Base-by-base conservation (phyloP, 2,113 vertebrate genomes). In the Embiotoca jacksoni region DNA sequence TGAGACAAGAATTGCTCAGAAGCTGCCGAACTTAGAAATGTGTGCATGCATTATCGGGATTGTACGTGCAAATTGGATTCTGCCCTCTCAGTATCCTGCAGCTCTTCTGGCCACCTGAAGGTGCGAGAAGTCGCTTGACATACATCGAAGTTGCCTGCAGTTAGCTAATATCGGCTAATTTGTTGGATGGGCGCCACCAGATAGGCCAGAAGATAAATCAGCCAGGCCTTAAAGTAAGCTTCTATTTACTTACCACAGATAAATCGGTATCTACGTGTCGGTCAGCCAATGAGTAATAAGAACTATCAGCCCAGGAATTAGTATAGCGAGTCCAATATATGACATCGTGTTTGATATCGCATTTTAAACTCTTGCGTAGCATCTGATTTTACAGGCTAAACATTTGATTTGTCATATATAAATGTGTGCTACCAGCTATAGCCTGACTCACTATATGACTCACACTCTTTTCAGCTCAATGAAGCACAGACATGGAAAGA, bases 391-490 rank as follows among this genome's bases (percentile, higher is more conserved):
- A 23, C 23, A 23, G 23, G 30, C 3, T 39, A 33, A 62, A 33
- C 10, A 61, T 57, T 64, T 55, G 6, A 64, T 52, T 75, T 32
- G 4, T 36, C 44, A 53, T 39, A 15, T 56, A 30, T 37, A 6
- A 16, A 72, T 75, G 36, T 60, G 57, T 39, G 46, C 31, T 23
- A 23, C 13, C 36, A 41, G 49, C 44, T 61, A 32, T 57, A 67
- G 72, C 46, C 62, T 62, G 49, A 54, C 65, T 77, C 5, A 6
- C 0, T 54, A 23, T 59, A 15, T 78, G 72, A 69, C 81, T 76
- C 49, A 67, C 41, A 58, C 15, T 4, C 1, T 5, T 41, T 72
- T 68, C 69, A 32, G 54, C 35, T 67, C 62, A 65, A 11, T 66
- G 44, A 78, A 49, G 41, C 36, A 36, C 41, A 87, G 14, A 54